These are phyloP conservation scores for Notiomystis cincta DNA, from an alignment of 2,113 vertebrate species.

Conservation along the genomic window DNA sequence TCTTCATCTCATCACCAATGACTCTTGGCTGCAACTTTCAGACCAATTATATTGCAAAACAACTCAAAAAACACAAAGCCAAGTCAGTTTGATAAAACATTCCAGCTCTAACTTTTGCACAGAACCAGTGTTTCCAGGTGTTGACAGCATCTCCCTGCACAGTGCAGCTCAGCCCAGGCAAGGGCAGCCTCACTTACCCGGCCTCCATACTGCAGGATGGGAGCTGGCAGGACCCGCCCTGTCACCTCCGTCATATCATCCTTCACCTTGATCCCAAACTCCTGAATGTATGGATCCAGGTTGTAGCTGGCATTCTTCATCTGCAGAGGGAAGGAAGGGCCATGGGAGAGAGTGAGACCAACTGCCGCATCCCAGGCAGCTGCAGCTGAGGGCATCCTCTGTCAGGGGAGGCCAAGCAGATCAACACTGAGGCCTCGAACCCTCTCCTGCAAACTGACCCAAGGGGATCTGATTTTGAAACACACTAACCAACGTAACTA, in stretches of 20 bases:
- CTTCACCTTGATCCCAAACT: conserved; percentile 99
- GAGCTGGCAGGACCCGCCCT: conserved; percentile 91
- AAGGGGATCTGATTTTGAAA: rapidly evolving
- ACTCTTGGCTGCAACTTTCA: background rate
- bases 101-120: background rate
- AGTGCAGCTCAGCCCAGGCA: background rate
- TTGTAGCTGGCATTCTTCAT: conserved; percentile 99
- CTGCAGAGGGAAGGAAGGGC: conserved; percentile 66
- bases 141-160: background rate
- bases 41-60: background rate
- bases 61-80: background rate
- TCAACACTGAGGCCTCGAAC: background rate
- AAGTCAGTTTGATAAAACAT: background rate
- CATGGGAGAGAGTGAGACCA: background rate
- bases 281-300: conserved; percentile 97
- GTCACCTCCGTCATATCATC: conserved; percentile 99
- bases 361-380: background rate
- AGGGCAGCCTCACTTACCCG: conserved; percentile 78
- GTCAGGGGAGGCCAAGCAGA: rapidly evolving
- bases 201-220: conserved; percentile 97
- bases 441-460: background rate
- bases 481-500: background rate
- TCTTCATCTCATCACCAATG: background rate
- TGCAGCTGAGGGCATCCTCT: background rate
- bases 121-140: background rate